phyloP scores from a whole-genome alignment of 2,888 invertebrate genomes.

The Phragmatobia fuliginosa region DNA sequence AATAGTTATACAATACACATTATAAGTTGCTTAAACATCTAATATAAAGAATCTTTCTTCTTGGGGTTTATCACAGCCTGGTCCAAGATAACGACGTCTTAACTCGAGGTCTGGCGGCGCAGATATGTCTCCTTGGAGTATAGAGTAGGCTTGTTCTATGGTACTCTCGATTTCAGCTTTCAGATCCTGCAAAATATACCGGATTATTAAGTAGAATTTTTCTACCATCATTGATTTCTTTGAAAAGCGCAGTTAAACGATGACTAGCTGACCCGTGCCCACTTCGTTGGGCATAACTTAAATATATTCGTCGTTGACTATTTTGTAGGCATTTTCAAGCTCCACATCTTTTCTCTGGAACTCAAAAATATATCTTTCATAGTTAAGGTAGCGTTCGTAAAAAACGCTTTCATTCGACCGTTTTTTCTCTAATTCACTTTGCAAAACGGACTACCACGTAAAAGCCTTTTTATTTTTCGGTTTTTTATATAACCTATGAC shows the following conservation, averaged over 20 bases:
- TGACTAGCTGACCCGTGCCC: too few species aligned
- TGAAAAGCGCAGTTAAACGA: neutral
- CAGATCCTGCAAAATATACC: constrained; percentile 70
- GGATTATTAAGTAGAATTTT: neutral
- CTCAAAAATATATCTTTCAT: too few species aligned
- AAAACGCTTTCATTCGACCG: too few species aligned
- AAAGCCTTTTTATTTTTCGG: too few species aligned
- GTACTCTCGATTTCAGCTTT: constrained; percentile 80
- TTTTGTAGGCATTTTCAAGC: too few species aligned
- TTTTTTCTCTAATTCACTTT: too few species aligned
- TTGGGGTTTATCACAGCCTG: constrained; percentile 78
- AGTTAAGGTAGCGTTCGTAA: too few species aligned
- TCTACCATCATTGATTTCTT: neutral
- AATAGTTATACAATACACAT: neutral
- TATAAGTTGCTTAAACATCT: constrained; percentile 50
- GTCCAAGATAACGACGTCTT: constrained; percentile 77
- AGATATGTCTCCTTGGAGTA: constrained; percentile 84
- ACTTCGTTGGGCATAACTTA: too few species aligned
- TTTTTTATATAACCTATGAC: too few species aligned
- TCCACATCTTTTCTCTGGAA: too few species aligned
- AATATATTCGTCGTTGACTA: too few species aligned
- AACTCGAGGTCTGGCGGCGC: constrained; percentile 82
- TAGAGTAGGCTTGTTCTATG: constrained; percentile 83
- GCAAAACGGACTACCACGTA: too few species aligned
- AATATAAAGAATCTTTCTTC: constrained; percentile 80